Base-by-base conservation (phyloP, 2,113 vertebrate species). In the Patagioenas fasciata region DNA sequence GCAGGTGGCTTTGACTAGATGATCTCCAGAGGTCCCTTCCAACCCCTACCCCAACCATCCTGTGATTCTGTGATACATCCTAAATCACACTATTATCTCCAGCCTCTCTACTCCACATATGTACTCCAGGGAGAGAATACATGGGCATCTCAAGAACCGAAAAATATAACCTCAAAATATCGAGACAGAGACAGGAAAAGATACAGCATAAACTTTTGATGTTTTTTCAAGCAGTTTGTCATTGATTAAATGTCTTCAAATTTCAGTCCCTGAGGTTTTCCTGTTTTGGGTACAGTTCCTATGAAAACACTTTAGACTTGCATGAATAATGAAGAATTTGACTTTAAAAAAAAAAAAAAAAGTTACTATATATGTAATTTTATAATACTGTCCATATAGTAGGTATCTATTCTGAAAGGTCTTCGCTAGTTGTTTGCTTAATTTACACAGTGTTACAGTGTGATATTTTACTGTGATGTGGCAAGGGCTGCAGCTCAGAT, bases 341-440 rank as follows among this genome's bases (percentile, higher is more conserved):
- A 54, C 8, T 89, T 38, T 2, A 34, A 3, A 0, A 2, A 53
- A n/a, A 38, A 29, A n/a, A 28, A 5, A 20, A 11, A 20, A 9
- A 25, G 1, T 38, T 62, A 9, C 6, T 36, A 60, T 9, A 15
- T 61, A 19, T 16, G 11, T 51, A 31, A 73, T 93, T 92, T 82
- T n/a, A 70, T 85, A 85, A 65, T 40, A 31, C 5, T 77, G 1
- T 24, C 14, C 80, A 3, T 34, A 9, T 88, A 19, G 67, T 29
- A 20, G 13, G 4, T 15, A 21, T 51, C 18, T 32, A 11, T 79
- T 84, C 21, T 65, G 21, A 11, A 23, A 50, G 8, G 8, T 80
- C 34, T 80, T 88, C 0, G 2, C 4, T 80, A 71, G 34, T 38
- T 60, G 4, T 47, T 91, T 69, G 7, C 7, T 57, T 87, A 51